Base-by-base conservation (phyloP, 2,797 vertebrate genomes). In the Natrix natrix region DNA sequence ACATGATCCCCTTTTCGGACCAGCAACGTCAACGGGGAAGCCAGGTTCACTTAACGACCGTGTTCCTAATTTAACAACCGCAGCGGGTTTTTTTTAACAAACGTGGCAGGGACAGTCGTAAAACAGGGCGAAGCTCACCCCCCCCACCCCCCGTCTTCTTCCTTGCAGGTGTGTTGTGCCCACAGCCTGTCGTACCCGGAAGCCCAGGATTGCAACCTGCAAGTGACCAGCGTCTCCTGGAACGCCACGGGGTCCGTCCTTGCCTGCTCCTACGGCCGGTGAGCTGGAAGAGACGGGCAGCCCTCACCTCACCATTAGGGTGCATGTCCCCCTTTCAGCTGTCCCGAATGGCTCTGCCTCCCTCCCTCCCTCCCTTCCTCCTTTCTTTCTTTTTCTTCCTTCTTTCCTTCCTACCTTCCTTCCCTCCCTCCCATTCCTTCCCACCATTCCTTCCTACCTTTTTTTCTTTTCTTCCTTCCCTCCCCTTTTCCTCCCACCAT, bases 231-330 rank as follows among this genome's bases (percentile, higher is more conserved):
- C 0, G 86, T 99, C 88, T 99, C 98, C 0, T 99, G 99, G 99
- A 99, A 98, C 3, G 98, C 98, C 92, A 99, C 99, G 0, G 99
- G 99, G 20, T 98, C 99, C 0, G 98, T 99, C 13, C 74, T 99
- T 22, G 98, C 98, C 0, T 99, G 99, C 95, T 98, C 98, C 0
- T 99, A 98, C 0, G 99, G 99, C 86, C 98, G 98, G 99, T 99
- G 98, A 94, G 16, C 0, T 22, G 56, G 8, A 2, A 24, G 66
- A 66, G 74, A 37, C 5, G 8, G 28, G 69, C 1, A 4, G 69
- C 7, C 69, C 17, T 37, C 1, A 0, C 54, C 63, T 16, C n/a
- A 5, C 13, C 1, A 7, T 69, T 69, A 0, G n/a, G 14, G 14
- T 32, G 5, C 3, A 8, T 69, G 66, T 32, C 14, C 14, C 10